Evolutionary conservation across 2,888 invertebrate species (phyloP), one percentile per base, ranked within the genome.

Genomic region (Drosophila incognita): DNA sequence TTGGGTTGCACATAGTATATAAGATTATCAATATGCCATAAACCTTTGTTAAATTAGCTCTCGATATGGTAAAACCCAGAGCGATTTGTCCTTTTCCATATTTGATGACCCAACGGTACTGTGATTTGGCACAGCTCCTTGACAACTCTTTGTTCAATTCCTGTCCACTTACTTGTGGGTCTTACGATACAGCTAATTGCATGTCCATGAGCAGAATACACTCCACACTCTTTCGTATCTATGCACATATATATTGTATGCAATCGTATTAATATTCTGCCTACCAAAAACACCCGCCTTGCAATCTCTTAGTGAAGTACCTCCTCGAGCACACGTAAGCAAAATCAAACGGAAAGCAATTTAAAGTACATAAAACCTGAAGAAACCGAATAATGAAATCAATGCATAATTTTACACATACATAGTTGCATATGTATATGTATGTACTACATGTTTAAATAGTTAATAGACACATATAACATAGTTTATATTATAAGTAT

Each of bases 301-400:
- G 79, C 78, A 61, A 74, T 68, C 52, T 74, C 59, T 63, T 69
- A 58, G 76, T 77, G 49, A 66, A 63, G 56, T 81, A 75, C 63
- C 62, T 81, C 68, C 62, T 81, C 68, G 63, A 74, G 67, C 61
- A 63, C 81, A 64, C 80, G 64, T 73, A 64, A 78, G 63, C 59
- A 29, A 85, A 80, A 76, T 70, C 64, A 65, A 83, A 80, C 86
- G 81, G 70, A 80, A 82, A 82, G 82, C 83, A 86, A 82, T 82
- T 81, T 72, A 77, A 76, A 79, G 53, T 70, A 78, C 63, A 69
- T 38, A 60, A 42, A 67, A 64, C 48, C 10, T 67, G 13, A 64
- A 54, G 46, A 51, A 51, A 60, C 35, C 31, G 10, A 15, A 38
- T 53, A 54, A 40, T 13, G 24, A 61, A 63, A 58, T 60, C 35